Evolutionary conservation across 1,140 invertebrate genomes (phyloP), one percentile per base, ranked within the genome.

Genomic region (Caenorhabditis latens): DNA sequence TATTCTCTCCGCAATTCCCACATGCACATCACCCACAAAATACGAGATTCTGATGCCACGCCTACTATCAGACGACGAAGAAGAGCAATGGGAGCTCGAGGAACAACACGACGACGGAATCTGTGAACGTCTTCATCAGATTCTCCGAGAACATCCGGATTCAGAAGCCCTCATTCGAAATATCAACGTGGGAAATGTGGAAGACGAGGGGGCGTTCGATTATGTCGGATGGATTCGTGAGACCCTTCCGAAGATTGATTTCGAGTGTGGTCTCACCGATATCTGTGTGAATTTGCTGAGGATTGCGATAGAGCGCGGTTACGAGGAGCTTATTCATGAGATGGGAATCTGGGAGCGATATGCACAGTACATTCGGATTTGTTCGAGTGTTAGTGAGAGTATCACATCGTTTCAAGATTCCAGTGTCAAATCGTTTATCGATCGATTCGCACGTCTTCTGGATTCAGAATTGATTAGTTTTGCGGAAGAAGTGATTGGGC

Each of bases 231-330:
- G 84, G 84, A 40, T 85, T 11, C 32, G 84, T 43, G 48, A 55
- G 16, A 58, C 43, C 16, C n/a, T 67, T 9, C 24, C 40, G 21
- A 67, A 85, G 16, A 85, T 85, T 75, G 84, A 85, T 55, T 46
- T 53, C 32, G 65, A 71, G 14, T 71, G 63, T 50, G 84, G 84
- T 2, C 19, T 85, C 32, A 71, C 46, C 32, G 58, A 75, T 58
- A 32, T 71, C 19, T 61, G 63, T 19, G 46, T 85, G 9, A 21
- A 71, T 6, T 50, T 85, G 8, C 53, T 85, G 14, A 21, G 40
- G 19, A 71, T 75, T 57, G 84, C 63, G 48, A 57, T 46, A 40
- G 63, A 43, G n/a, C 53, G 63, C 32, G 67, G 84, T 57, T 75
- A 71, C 57, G 11, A 42, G 6, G 42, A 79, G 4, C 4, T 85